phyloP scores from a whole-genome alignment of 2,113 vertebrate species.

The Melanocharis versteri region DNA sequence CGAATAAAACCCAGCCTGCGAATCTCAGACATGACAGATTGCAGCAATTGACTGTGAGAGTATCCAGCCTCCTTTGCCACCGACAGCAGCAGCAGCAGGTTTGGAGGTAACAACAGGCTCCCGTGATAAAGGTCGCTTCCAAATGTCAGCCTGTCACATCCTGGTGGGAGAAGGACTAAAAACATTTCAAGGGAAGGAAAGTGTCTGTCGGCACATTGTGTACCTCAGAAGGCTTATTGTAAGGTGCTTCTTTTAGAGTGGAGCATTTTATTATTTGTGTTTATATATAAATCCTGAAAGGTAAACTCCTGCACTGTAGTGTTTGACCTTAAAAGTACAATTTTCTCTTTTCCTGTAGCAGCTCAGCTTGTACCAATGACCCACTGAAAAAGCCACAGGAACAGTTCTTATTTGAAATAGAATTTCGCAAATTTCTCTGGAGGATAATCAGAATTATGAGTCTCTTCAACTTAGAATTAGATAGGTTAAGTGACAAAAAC shows the following conservation, averaged over 20 bases:
- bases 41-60: neutral
- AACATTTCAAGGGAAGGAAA: neutral
- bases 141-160: constrained; percentile 18
- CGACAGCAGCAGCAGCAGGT: neutral
- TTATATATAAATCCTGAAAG: neutral
- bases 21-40: neutral
- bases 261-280: neutral
- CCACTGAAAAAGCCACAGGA: neutral
- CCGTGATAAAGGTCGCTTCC: neutral
- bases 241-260: neutral
- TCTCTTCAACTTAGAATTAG: neutral
- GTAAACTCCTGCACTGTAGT: neutral
- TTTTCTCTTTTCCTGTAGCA: neutral
- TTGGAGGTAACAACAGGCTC: neutral
- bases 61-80: constrained; percentile 12
- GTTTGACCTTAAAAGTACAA: neutral
- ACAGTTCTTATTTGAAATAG: neutral
- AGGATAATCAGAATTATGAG: neutral
- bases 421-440: neutral
- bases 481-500: neutral
- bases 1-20: neutral
- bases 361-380: neutral
- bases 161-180: neutral
- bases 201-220: neutral
- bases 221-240: neutral